Base-by-base conservation (phyloP, 2,113 vertebrate genomes). In the Puntigrus tetrazona region DNA sequence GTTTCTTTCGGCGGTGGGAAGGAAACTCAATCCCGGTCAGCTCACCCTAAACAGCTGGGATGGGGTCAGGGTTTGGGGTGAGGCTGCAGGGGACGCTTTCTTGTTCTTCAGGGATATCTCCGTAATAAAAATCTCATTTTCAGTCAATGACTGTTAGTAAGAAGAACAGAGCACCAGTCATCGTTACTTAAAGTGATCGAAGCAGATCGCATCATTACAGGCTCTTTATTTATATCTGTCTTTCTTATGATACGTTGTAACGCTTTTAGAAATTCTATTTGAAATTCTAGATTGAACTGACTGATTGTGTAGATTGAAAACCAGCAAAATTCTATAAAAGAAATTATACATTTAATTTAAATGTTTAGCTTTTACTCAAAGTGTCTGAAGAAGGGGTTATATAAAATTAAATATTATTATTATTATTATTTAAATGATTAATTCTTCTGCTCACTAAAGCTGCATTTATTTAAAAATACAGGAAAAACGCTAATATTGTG, bases 31-130 rank as follows among this genome's bases (percentile, higher is more conserved):
- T 27, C 81, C 38, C 9, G 67, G 41, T 45, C 69, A 74, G 7
- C 29, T 20, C 69, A 22, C 52, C 81, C 82, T 20, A 31, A 61
- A 43, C 77, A 79, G 77, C 55, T 79, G 77, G n/a, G 77, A 27
- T 61, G 29, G 9, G 75, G 20, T 78, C 50, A 25, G 52, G 75
- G 75, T 78, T 57, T 63, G 29, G 77, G 77, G 55, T 79, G 77
- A 79, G 55, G 55, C 55, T 29, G 34, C 55, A 79, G 36, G 76
- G 77, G 10, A 27, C 10, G 55, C 5, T 78, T 43, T 27, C n/a
- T 61, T 41, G 36, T 61, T 61, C 34, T 38, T 61, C 14, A 43
- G 22, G 11, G 31, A 57, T 57, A 57, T n/a, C n/a, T 20, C 52
- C 3, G 52, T n/a, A n/a, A 57, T 57, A 57, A 57, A 57, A 57